Conservation (phyloP, 2,113 vertebrate species). For the Siphamia tubifer region DNA sequence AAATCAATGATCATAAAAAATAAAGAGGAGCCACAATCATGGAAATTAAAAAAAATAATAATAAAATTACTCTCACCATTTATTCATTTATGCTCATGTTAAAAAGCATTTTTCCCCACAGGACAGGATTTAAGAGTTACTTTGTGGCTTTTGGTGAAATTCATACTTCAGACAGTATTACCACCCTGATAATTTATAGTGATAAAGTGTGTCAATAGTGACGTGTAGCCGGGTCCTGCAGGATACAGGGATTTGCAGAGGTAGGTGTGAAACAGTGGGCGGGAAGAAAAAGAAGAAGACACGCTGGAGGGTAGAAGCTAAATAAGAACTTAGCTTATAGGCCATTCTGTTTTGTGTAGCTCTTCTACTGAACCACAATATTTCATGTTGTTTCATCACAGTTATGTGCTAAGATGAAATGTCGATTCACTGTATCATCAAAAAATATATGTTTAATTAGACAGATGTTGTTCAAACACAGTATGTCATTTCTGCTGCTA, state of each 20-base stretch:
- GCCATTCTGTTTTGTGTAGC: constrained; percentile 1
- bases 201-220: constrained; percentile 56
- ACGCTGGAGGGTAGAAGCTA: constrained; percentile 11
- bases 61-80: background rate
- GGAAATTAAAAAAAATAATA: background rate
- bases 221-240: constrained; percentile 30
- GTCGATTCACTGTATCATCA: no score
- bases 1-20: background rate
- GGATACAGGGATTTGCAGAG: constrained; percentile 7
- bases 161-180: background rate
- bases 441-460: no score
- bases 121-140: background rate
- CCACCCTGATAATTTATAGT: constrained; percentile 16
- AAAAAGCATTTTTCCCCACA: background rate
- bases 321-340: constrained; percentile 42
- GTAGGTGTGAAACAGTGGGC: constrained; percentile 40
- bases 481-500: no score
- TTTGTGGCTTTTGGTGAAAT: background rate
- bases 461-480: no score
- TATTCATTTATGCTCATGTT: background rate
- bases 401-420: background rate
- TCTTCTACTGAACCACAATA: background rate
- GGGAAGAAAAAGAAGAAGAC: constrained; percentile 1
- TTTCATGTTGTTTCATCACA: background rate
- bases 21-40: background rate